These are phyloP conservation scores for Copidosoma floridanum DNA, from an alignment of 1,140 invertebrate species.

Conservation along the genomic window DNA sequence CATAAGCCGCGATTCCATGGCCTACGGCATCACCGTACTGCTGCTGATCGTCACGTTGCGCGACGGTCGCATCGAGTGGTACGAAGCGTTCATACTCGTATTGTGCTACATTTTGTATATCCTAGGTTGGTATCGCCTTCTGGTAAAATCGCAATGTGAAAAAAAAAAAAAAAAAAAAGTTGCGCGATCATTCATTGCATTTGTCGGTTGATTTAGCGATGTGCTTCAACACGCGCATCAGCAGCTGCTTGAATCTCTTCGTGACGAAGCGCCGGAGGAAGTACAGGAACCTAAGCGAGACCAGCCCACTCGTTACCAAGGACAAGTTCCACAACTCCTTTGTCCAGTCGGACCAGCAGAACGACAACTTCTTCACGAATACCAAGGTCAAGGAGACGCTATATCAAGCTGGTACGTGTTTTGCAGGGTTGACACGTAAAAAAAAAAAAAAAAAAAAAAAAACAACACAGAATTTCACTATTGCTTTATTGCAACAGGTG, in stretches of 20 bases:
- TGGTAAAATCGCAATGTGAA: slow-evolving; percentile 25
- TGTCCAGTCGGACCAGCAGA: slow-evolving; percentile 17
- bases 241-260: slow-evolving; percentile 34
- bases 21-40: slow-evolving; percentile 66
- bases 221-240: slow-evolving; percentile 50
- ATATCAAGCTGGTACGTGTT: slow-evolving; percentile 23
- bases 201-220: slow-evolving; percentile 44
- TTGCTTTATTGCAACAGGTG: slow-evolving; percentile 22
- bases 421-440: too few relatives aligned
- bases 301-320: slow-evolving; percentile 43
- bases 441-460: too few relatives aligned
- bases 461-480: too few relatives aligned
- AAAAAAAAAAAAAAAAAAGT: background rate
- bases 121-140: slow-evolving; percentile 49
- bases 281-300: slow-evolving; percentile 46
- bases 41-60: slow-evolving; percentile 62
- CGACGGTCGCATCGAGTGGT: slow-evolving; percentile 65
- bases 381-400: slow-evolving; percentile 29
- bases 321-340: slow-evolving; percentile 36
- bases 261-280: slow-evolving; percentile 34
- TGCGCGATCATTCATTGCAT: background rate
- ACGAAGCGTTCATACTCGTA: slow-evolving; percentile 62
- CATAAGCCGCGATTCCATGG: slow-evolving; percentile 64
- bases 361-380: slow-evolving; percentile 30
- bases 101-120: slow-evolving; percentile 60